Percentiles rank a stretch among this genome's conserved stretches.
phyloP scores from a whole-genome alignment of 2,888 invertebrate species.

The Eupithecia pulchellata region DNA sequence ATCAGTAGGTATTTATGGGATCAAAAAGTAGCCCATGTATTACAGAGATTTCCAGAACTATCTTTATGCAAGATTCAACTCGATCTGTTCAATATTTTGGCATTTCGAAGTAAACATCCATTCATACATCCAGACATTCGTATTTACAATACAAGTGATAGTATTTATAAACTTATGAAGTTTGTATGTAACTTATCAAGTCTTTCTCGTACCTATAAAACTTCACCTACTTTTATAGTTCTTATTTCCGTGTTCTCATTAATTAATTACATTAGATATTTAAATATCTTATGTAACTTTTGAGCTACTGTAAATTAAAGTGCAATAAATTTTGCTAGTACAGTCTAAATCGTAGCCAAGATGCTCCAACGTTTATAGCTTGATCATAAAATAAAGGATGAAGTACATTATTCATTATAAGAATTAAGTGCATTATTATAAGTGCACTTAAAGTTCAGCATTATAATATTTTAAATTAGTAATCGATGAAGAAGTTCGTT shows the following conservation, averaged over 20 bases:
- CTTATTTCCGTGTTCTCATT: neutral
- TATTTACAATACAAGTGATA: no score
- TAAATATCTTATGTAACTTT: neutral
- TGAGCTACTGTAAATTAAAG: neutral
- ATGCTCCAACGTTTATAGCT: neutral
- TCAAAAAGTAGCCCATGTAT: no score
- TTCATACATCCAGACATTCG: no score
- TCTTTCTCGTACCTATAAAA: neutral
- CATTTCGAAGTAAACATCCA: no score
- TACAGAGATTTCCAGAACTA: no score
- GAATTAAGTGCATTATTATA: neutral
- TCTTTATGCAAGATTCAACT: no score
- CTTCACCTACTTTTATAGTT: neutral
- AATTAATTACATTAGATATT: neutral
- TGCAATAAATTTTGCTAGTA: neutral
- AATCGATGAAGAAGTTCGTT: no score
- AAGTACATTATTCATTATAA: neutral
- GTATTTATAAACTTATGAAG: no score
- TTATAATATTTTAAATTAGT: no score
- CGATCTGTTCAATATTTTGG: no score
- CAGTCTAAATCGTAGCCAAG: neutral
- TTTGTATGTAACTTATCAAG: no score
- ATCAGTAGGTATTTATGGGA: no score
- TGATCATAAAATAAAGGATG: neutral
- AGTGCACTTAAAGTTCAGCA: neutral